These are phyloP conservation scores for Pseudocheirus occidentalis DNA, from an alignment of 2,797 vertebrate genomes.

Conservation along the genomic window DNA sequence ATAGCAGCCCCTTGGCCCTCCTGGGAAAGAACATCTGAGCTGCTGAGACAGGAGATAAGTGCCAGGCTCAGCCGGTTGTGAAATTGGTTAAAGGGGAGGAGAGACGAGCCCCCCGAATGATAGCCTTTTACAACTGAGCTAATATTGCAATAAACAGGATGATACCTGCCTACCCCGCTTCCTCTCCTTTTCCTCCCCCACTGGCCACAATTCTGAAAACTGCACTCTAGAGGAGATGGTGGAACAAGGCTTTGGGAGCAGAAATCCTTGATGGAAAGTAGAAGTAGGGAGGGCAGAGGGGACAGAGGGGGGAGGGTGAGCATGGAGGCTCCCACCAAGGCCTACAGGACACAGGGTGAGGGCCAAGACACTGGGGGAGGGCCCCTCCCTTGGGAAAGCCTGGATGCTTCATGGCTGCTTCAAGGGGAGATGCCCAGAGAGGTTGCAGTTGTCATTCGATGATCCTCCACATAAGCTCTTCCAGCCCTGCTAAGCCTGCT, in stretches of 20 bases:
- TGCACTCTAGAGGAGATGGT: too few species aligned
- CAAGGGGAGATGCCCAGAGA: not conserved
- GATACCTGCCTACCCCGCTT: not conserved
- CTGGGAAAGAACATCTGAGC: slow-evolving; percentile 63
- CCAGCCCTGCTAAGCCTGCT: not conserved
- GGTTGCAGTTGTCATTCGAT: not conserved
- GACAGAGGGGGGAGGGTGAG: not conserved
- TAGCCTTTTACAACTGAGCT: not conserved
- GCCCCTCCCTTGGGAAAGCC: not conserved
- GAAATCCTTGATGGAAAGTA: not conserved
- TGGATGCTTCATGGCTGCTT: too few species aligned
- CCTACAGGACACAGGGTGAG: too few species aligned
- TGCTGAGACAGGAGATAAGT: slow-evolving; percentile 76
- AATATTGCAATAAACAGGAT: not conserved
- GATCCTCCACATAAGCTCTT: not conserved
- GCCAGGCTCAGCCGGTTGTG: slow-evolving; percentile 69
- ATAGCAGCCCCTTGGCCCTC: slow-evolving; percentile 44
- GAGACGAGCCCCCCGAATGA: slow-evolving; percentile 38
- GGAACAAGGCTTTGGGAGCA: not conserved
- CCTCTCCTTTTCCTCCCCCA: not conserved
- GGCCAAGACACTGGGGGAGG: not conserved
- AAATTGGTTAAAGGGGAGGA: slow-evolving; percentile 74
- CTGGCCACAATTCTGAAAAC: not conserved
- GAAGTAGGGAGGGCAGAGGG: not conserved
- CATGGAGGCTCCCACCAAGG: not conserved